Evolutionary conservation across 1,140 invertebrate species (phyloP).

Genomic region (Holcopasites calliopsidis): DNA sequence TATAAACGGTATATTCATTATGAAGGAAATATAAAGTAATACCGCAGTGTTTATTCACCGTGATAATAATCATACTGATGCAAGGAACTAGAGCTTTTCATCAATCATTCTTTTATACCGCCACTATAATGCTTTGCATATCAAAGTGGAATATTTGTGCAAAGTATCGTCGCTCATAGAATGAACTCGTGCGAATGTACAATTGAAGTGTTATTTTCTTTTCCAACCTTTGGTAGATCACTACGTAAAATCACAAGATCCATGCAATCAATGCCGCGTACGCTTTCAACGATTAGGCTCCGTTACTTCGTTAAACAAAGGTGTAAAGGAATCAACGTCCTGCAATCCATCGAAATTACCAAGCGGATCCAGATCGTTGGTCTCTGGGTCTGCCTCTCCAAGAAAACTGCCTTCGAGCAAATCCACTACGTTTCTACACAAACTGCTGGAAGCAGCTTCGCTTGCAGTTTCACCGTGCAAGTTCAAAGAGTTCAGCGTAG

Average conservation of each 20-base stretch:
- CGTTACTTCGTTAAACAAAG: conserved; percentile 77
- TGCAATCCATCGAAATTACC: conserved; percentile 77
- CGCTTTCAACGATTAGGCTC: conserved; percentile 73
- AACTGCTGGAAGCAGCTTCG: conserved; percentile 43
- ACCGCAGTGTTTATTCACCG: not conserved
- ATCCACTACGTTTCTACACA: conserved; percentile 72
- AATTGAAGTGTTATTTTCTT: conserved; percentile 33
- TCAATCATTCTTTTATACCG: conserved; percentile 11
- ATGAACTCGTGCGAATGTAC: conserved; percentile 15
- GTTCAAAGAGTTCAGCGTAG: conserved; percentile 75
- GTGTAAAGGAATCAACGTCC: conserved; percentile 75
- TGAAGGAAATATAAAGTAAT: not conserved
- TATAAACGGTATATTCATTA: conserved; percentile 15
- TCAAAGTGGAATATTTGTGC: conserved; percentile 31
- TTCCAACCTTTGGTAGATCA: conserved; percentile 44
- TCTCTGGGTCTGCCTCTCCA: conserved; percentile 67
- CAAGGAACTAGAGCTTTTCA: conserved; percentile 27
- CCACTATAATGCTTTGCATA: conserved; percentile 30
- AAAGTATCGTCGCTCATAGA: conserved; percentile 20
- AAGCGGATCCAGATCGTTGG: conserved; percentile 72
- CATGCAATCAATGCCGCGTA: conserved; percentile 35
- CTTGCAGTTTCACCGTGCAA: conserved; percentile 60
- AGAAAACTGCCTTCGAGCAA: conserved; percentile 74
- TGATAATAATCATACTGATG: conserved; percentile 11
- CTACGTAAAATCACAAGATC: conserved; percentile 38